Evolutionary conservation across 2,797 vertebrate genomes (phyloP).

Genomic region (Protosalanx chinensis): DNA sequence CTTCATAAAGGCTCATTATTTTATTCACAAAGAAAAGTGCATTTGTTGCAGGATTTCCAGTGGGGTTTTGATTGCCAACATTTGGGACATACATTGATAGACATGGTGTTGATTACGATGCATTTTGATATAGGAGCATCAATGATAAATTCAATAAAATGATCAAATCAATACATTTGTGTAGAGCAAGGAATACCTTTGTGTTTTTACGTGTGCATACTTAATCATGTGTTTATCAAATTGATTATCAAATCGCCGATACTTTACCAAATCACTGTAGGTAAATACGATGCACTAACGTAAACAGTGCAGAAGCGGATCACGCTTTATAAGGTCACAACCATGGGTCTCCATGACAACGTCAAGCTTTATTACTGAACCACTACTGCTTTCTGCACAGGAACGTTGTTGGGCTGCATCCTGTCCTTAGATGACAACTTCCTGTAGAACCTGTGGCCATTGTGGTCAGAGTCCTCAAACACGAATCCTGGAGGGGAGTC

Average conservation of each 20-base stretch:
- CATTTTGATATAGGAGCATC: background rate
- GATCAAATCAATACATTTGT: background rate
- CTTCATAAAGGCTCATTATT: no score
- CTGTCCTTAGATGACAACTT: constrained; percentile 48
- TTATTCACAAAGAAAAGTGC: background rate
- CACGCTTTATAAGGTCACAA: background rate
- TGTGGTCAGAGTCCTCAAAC: constrained; percentile 70
- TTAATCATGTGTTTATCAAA: background rate
- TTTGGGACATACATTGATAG: background rate
- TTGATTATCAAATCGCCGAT: background rate
- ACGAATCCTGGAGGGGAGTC: constrained; percentile 69
- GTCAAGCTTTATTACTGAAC: constrained; percentile 55
- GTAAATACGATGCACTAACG: background rate
- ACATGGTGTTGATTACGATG: background rate
- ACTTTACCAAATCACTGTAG: background rate
- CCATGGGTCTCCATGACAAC: background rate
- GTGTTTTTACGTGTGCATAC: background rate
- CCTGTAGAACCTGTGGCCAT: constrained; percentile 78
- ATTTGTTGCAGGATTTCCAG: background rate
- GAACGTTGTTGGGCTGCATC: constrained; percentile 33
- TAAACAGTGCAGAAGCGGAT: no score
- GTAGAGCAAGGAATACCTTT: background rate
- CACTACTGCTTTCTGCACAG: constrained; percentile 52
- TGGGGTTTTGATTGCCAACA: background rate
- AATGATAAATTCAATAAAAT: background rate